Evolutionary conservation across 2,888 invertebrate species (phyloP), one percentile per base, ranked within the genome.

Genomic region (Drosophila nigricruria): DNA sequence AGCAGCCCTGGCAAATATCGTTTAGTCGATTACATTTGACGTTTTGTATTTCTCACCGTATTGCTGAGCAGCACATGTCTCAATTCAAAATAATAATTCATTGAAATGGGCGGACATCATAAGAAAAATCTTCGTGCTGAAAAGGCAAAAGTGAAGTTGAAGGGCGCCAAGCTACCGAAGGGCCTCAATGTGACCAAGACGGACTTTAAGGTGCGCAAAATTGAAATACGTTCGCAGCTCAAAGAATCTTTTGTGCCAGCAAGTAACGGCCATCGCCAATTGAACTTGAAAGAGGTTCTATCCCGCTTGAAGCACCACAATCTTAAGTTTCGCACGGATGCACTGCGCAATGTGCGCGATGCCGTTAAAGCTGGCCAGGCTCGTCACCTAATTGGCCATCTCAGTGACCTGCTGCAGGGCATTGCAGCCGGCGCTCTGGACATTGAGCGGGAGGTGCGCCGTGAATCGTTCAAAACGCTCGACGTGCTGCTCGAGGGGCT

Each of bases 151-250:
- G 96, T 97, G 0, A 97, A 98, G 92, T 92, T 98, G 36, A 98
- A 98, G 93, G 94, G 95, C 23, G 96, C 96, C 67, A 95, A 96
- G 92, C 92, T 98, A 58, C 96, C 97, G 0, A 98, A 97, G 93
- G 97, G 97, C 9, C 95, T 96, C 58, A 98, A 98, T 94, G 95
- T 97, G 5, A 98, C 98, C 0, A 96, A 97, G 91, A 96, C 97
- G 0, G 95, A 96, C 83, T 98, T 98, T 88, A 97, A 98, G 94
- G 95, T 97, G 0, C 96, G 96, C 88, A 97, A 97, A 90, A 97
- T 98, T 79, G 94, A 97, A 3, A 94, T 98, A 42, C 95, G 94
- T 45, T 96, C 97, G 84, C 98, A 98, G 90, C 71, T 91, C 0
- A 90, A 72, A 45, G 85, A 86, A 4, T 70, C 76, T 64, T 5